Evolutionary conservation across 2,797 vertebrate species (phyloP).

Genomic region (Lutjanus argentimaculatus): DNA sequence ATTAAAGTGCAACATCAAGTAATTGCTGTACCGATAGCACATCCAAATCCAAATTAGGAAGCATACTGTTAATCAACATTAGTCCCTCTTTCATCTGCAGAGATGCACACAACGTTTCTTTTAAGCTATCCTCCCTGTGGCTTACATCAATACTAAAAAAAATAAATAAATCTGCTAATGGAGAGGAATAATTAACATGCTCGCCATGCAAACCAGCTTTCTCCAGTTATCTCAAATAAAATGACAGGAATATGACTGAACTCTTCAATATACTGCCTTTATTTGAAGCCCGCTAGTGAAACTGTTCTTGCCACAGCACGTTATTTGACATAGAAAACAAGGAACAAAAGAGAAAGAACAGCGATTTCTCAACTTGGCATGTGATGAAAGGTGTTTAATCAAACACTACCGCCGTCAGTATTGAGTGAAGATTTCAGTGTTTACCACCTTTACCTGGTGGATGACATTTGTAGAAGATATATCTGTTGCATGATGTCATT

Average conservation of each 20-base stretch:
- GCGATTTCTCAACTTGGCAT: conserved; percentile 3
- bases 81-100: neutral
- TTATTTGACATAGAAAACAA: conserved; percentile 17
- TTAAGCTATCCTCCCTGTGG: conserved; percentile 13
- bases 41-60: conserved; percentile 7
- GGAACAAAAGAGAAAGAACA: conserved; percentile 10
- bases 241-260: conserved; percentile 15
- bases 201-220: conserved; percentile 26
- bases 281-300: conserved; percentile 1
- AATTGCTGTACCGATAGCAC: neutral
- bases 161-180: conserved; percentile 1
- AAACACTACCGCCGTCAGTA: neutral
- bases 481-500: conserved; percentile 39
- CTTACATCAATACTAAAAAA: conserved; percentile 17
- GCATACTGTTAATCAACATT: conserved; percentile 12
- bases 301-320: neutral
- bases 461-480: conserved; percentile 15
- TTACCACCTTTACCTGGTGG: conserved; percentile 23
- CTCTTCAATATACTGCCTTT: conserved; percentile 9
- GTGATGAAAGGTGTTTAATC: conserved; percentile 41
- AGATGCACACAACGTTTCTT: conserved; percentile 5
- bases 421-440: conserved; percentile 7
- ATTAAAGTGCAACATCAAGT: conserved; percentile 4
- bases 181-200: conserved; percentile 30
- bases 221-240: conserved; percentile 24